A percentile compares a stretch with the other conserved stretches of the same genome.
Conservation (phyloP, 2,888 invertebrate genomes). For the Rapana venosa region DNA sequence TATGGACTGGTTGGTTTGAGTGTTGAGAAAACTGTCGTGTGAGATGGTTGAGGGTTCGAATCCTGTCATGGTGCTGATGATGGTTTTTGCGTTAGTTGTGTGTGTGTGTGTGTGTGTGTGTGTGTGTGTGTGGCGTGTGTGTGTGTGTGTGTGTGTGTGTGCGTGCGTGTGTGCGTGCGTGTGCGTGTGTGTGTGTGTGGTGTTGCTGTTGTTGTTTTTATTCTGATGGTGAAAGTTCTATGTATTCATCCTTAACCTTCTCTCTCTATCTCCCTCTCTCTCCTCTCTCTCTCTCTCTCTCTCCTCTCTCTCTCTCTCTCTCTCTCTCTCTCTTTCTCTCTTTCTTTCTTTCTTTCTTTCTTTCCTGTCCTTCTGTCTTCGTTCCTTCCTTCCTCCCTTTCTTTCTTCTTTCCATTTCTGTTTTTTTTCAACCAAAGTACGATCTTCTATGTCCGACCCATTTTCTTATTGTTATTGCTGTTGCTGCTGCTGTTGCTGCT, state of each 20-base stretch:
- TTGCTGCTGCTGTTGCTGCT: too few species aligned
- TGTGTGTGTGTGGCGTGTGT: neutral
- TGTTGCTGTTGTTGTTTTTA: too few species aligned
- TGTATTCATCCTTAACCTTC: too few species aligned
- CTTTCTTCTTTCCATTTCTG: neutral
- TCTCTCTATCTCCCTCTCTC: neutral
- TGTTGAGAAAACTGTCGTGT: too few species aligned
- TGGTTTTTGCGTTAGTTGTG: too few species aligned
- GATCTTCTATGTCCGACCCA: too few species aligned
- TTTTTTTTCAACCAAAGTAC: too few species aligned
- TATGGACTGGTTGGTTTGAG: too few species aligned
- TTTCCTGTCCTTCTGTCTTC: neutral
- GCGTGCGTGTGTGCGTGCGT: neutral
- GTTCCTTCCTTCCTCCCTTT: neutral
- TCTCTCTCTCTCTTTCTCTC: neutral
- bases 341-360: neutral
- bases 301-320: neutral
- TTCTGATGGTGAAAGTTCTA: too few species aligned
- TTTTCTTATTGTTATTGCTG: too few species aligned
- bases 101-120: slow-evolving; percentile 2
- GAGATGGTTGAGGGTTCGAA: too few species aligned
- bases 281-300: neutral
- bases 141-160: slow-evolving; percentile 3
- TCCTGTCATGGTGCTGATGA: too few species aligned
- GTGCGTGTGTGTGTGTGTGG: neutral